phyloP scores from a whole-genome alignment of 2,888 invertebrate genomes.

The Acrobasis consociella region DNA sequence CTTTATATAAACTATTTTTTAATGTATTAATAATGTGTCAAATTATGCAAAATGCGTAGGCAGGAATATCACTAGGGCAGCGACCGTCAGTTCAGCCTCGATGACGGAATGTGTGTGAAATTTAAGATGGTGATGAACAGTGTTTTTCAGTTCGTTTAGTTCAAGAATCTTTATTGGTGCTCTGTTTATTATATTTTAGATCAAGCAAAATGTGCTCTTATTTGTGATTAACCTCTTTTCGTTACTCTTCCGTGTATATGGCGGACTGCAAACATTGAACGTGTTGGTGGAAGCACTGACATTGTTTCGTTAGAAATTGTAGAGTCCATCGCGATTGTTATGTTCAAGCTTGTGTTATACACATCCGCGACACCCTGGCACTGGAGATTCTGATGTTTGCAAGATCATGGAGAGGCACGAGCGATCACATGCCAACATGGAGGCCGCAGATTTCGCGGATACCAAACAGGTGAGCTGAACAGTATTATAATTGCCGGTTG shows the following conservation, averaged over 20 bases:
- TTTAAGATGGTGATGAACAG: conserved; percentile 78
- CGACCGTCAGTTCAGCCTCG: conserved; percentile 78
- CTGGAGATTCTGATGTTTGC: conserved; percentile 79
- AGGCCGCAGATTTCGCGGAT: conserved; percentile 84
- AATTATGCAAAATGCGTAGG: conserved; percentile 41
- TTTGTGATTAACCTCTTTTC: conserved; percentile 41
- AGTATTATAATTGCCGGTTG: conserved; percentile 69
- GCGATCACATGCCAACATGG: conserved; percentile 83
- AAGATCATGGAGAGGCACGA: conserved; percentile 76
- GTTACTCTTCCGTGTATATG: conserved; percentile 40
- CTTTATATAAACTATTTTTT: neutral
- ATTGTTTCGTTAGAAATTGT: conserved; percentile 76
- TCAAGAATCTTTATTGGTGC: conserved; percentile 52
- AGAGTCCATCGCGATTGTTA: conserved; percentile 75
- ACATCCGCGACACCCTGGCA: conserved; percentile 61
- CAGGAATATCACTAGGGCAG: conserved; percentile 63
- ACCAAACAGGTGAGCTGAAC: conserved; percentile 84
- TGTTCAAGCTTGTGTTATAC: conserved; percentile 70
- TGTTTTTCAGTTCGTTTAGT: conserved; percentile 61
- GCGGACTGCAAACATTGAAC: conserved; percentile 59
- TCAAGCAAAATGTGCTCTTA: conserved; percentile 49
- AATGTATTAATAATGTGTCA: neutral
- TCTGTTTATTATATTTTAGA: conserved; percentile 46
- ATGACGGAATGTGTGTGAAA: conserved; percentile 80
- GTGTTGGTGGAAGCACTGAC: conserved; percentile 75